A percentile compares a stretch with the other conserved stretches of the same genome.
Evolutionary conservation across 2,113 vertebrate genomes (phyloP).

Genomic region (Neogobius melanostomus): DNA sequence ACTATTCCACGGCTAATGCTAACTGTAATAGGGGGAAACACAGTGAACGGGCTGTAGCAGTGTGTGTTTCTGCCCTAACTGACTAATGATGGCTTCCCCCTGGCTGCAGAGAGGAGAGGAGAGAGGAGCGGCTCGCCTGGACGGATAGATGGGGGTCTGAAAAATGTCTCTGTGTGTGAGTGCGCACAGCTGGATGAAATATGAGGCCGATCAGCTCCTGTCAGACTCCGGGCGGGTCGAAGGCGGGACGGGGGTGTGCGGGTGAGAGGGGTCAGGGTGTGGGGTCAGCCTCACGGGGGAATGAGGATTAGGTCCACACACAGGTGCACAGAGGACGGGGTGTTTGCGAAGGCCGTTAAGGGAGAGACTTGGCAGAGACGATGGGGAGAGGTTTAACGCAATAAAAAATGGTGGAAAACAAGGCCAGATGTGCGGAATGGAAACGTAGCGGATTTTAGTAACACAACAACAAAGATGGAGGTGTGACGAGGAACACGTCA

Average conservation of each 20-base stretch:
- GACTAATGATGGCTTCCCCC: constrained; percentile 53
- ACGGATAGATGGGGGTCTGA: constrained; percentile 41
- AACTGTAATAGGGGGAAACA: no score
- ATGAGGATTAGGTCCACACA: constrained; percentile 56
- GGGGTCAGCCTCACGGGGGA: constrained; percentile 61
- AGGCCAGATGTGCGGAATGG: not conserved
- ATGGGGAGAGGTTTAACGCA: not conserved
- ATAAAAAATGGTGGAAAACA: not conserved
- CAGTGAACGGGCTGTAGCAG: no score
- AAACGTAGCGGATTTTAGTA: not conserved
- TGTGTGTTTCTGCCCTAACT: constrained; percentile 35
- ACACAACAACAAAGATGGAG: not conserved
- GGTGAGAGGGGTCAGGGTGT: constrained; percentile 59
- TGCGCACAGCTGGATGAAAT: constrained; percentile 60
- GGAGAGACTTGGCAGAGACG: not conserved
- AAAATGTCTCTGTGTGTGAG: constrained; percentile 40
- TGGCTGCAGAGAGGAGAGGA: constrained; percentile 23
- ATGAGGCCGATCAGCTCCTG: constrained; percentile 69
- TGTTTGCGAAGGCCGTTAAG: not conserved
- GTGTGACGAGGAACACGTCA: not conserved
- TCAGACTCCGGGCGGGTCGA: constrained; percentile 64
- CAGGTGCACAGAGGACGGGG: constrained; percentile 2
- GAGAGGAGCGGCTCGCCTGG: constrained; percentile 1
- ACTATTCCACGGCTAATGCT: no score
- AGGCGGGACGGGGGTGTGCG: constrained; percentile 65